A percentile compares a stretch with the other conserved stretches of the same genome.
Conservation (phyloP, 2,797 vertebrate species). For the Cossypha niveicapilla region DNA sequence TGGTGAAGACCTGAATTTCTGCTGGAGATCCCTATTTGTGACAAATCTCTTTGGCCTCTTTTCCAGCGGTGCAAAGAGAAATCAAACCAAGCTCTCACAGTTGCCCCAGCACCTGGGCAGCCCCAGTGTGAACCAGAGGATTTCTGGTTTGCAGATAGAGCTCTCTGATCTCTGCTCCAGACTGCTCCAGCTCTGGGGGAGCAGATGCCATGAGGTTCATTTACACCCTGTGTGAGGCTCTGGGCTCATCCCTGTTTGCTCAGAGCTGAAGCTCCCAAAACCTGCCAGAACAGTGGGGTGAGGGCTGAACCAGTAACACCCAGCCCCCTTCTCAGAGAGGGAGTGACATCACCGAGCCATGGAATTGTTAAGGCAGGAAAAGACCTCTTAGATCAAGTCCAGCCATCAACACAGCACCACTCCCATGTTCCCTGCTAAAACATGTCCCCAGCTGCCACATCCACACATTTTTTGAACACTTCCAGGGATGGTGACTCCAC, state of each 20-base stretch:
- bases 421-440: not conserved
- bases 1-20: not conserved
- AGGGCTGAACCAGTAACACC: not conserved
- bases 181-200: not conserved
- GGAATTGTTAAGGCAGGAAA: not conserved
- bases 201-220: not conserved
- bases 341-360: not conserved
- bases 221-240: not conserved
- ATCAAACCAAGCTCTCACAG: not conserved
- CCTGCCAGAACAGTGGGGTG: not conserved
- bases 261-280: not conserved
- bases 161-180: not conserved
- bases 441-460: not conserved
- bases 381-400: not conserved
- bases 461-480: not conserved
- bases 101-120: accelerated
- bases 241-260: not conserved
- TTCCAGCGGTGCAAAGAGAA: not conserved
- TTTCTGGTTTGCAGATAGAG: not conserved
- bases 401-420: not conserved
- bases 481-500: not conserved
- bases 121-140: not conserved
- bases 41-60: not conserved
- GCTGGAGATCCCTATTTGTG: not conserved
- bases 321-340: not conserved